These are phyloP conservation scores for Lottia scabra DNA, from an alignment of 2,888 invertebrate genomes.

Conservation along the genomic window DNA sequence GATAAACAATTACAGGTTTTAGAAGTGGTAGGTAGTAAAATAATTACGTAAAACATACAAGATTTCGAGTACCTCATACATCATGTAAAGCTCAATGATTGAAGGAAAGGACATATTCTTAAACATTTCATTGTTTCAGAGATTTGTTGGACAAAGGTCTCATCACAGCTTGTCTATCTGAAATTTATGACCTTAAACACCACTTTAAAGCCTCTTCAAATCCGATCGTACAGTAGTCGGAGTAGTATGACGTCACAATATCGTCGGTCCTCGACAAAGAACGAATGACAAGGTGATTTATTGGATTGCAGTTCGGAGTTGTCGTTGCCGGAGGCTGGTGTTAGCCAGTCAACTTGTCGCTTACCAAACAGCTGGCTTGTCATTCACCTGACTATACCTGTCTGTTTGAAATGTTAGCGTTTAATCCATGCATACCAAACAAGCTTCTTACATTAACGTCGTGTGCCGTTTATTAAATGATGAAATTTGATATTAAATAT, in stretches of 20 bases:
- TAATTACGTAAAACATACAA: not conserved
- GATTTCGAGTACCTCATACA: not conserved
- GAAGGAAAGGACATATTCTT: not conserved
- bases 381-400: conserved; percentile 4
- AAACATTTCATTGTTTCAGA: not conserved
- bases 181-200: not conserved
- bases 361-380: conserved; percentile 2
- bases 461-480: not conserved
- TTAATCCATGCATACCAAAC: conserved; percentile 2
- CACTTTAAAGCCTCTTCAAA: not conserved
- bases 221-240: not conserved
- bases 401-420: not conserved
- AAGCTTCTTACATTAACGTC: not conserved
- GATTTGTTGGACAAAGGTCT: not conserved
- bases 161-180: not conserved
- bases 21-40: no score
- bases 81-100: not conserved
- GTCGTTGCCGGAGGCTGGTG: not conserved
- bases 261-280: not conserved
- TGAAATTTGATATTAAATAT: not conserved
- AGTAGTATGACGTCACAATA: not conserved
- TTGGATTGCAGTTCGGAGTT: conserved; percentile 1
- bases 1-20: no score
- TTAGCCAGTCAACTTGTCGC: conserved; percentile 6
- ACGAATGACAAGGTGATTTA: not conserved